Conservation (phyloP, 2,113 vertebrate species). For the Nansenia antarctica region DNA sequence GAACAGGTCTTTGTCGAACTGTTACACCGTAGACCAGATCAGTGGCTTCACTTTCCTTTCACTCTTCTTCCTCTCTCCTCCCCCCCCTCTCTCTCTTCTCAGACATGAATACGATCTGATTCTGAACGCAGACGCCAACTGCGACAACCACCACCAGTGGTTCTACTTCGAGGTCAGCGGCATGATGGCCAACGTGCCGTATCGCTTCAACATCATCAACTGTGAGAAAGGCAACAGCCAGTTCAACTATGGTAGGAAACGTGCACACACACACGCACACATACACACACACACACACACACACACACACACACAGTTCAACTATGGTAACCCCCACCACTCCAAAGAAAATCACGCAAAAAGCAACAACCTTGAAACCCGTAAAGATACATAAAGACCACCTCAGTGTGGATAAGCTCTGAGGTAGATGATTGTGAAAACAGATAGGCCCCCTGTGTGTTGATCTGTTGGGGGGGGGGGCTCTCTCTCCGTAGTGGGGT, state of each 20-base stretch:
- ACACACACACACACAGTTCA: too few relatives aligned
- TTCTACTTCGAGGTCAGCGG: slow-evolving; percentile 90
- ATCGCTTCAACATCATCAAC: slow-evolving; percentile 94
- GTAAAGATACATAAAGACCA: slow-evolving; percentile 59
- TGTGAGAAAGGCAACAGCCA: slow-evolving; percentile 95
- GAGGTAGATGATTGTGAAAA: background rate
- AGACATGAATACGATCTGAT: slow-evolving; percentile 93
- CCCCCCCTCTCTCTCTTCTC: background rate
- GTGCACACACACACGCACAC: too few relatives aligned
- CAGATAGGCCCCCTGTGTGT: background rate
- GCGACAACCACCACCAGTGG: slow-evolving; percentile 85
- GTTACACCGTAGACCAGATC: background rate
- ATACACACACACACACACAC: too few relatives aligned
- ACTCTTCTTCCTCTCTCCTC: background rate
- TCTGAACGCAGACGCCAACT: slow-evolving; percentile 85
- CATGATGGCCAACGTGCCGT: slow-evolving; percentile 75
- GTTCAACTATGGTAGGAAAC: slow-evolving; percentile 89
- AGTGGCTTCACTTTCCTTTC: background rate
- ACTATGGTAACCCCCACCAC: too few relatives aligned
- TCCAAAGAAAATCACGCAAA: too few relatives aligned
- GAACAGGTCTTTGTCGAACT: background rate
- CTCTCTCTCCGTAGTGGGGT: background rate
- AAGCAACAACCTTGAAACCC: too few relatives aligned
- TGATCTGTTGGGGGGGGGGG: background rate
- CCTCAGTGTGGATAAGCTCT: background rate